phyloP scores from a whole-genome alignment of 2,113 vertebrate genomes.

The Oceanodroma tethys region DNA sequence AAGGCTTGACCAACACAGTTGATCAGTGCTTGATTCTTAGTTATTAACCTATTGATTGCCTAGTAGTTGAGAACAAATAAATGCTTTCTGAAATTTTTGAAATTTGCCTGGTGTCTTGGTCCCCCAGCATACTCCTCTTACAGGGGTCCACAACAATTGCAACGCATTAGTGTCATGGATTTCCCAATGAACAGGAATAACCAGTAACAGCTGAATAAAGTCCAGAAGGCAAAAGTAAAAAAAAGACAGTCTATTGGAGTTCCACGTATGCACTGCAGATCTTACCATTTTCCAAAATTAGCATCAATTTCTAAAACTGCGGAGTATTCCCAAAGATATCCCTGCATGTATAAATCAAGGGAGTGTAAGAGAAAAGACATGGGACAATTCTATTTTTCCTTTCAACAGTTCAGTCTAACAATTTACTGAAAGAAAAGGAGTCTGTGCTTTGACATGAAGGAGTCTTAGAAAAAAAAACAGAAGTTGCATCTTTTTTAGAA shows the following conservation, averaged over 20 bases:
- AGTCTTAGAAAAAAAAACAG: neutral
- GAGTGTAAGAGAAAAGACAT: neutral
- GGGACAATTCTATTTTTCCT: neutral
- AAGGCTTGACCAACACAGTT: neutral
- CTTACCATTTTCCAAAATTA: neutral
- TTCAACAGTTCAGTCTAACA: neutral
- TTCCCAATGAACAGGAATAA: neutral
- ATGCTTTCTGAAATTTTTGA: neutral
- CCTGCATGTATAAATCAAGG: neutral
- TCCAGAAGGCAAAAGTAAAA: neutral
- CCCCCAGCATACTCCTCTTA: neutral
- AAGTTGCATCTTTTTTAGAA: neutral
- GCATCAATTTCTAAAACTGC: neutral
- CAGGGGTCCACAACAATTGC: neutral
- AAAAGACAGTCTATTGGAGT: neutral
- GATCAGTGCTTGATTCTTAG: neutral
- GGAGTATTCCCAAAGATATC: neutral
- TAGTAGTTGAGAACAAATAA: neutral
- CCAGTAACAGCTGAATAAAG: neutral
- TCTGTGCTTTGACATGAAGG: neutral
- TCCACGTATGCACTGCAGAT: neutral
- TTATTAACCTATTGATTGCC: neutral
- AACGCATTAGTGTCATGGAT: neutral
- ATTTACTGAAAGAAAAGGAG: neutral
- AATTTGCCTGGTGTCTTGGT: neutral